phyloP scores from a whole-genome alignment of 1,140 invertebrate genomes.

The Planococcus citri region DNA sequence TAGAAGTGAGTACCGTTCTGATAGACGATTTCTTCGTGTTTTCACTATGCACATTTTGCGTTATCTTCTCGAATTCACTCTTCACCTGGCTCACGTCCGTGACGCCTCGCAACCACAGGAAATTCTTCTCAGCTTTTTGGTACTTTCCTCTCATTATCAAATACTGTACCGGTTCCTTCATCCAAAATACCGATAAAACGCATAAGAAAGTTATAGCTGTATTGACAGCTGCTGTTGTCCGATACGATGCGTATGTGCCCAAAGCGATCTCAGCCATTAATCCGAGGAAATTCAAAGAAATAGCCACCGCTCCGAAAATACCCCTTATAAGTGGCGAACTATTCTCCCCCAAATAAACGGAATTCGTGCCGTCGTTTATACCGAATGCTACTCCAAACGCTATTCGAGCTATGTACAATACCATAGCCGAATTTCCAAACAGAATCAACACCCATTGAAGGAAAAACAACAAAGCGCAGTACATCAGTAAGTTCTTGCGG shows the following conservation, averaged over 20 bases:
- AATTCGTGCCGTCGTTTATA: slow-evolving; percentile 57
- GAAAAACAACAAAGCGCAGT: neutral
- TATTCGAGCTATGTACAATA: neutral
- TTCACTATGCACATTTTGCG: neutral
- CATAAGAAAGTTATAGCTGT: slow-evolving; percentile 46
- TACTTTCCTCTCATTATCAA: slow-evolving; percentile 44
- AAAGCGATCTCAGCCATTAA: slow-evolving; percentile 60
- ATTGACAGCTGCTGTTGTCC: slow-evolving; percentile 48
- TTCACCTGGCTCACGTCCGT: neutral
- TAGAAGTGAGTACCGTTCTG: slow-evolving; percentile 35
- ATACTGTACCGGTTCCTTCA: slow-evolving; percentile 70
- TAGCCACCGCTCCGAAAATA: slow-evolving; percentile 55
- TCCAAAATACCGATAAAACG: slow-evolving; percentile 50
- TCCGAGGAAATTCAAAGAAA: slow-evolving; percentile 64
- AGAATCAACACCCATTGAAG: neutral
- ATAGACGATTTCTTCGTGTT: neutral
- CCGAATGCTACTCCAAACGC: slow-evolving; percentile 50
- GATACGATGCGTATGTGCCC: slow-evolving; percentile 58
- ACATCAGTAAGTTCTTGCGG: neutral
- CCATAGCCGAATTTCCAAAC: neutral
- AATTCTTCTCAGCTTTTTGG: slow-evolving; percentile 45
- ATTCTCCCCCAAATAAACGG: slow-evolving; percentile 77
- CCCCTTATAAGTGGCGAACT: slow-evolving; percentile 30
- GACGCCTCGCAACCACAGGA: slow-evolving; percentile 50
- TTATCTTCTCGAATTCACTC: neutral